phyloP scores from a whole-genome alignment of 2,888 invertebrate genomes.

The Ametastegia equiseti region DNA sequence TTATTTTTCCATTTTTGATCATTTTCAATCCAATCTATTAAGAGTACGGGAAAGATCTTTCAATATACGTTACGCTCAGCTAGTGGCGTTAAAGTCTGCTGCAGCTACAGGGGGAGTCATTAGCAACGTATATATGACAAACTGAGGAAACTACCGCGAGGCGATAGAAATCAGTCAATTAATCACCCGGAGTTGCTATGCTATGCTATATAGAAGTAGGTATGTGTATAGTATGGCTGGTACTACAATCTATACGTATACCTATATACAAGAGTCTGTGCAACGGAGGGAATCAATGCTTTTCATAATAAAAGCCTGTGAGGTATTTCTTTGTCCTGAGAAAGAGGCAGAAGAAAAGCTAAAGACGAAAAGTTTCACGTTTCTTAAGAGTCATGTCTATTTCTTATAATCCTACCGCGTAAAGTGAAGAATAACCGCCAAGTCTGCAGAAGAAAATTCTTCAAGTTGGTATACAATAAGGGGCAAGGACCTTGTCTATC shows the following conservation, averaged over 20 bases:
- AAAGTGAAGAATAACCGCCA: neutral
- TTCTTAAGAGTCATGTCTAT: neutral
- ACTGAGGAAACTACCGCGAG: neutral
- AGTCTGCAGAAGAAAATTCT: neutral
- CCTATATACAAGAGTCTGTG: too few relatives aligned
- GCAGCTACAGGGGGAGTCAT: too few relatives aligned
- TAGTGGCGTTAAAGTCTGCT: too few relatives aligned
- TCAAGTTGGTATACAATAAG: neutral
- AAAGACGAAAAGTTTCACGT: neutral
- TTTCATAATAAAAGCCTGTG: neutral
- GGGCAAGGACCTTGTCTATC: neutral
- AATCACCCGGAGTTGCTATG: neutral
- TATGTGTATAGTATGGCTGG: too few relatives aligned
- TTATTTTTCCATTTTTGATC: too few relatives aligned
- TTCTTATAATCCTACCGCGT: neutral
- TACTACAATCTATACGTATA: too few relatives aligned
- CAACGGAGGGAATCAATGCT: neutral
- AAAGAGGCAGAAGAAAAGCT: neutral
- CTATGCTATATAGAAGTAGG: too few relatives aligned
- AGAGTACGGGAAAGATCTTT: too few relatives aligned
- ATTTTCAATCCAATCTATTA: too few relatives aligned
- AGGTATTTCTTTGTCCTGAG: neutral
- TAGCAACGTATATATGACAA: neutral
- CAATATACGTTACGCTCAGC: too few relatives aligned
- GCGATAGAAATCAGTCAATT: conserved; percentile 25